A percentile compares a stretch with the other conserved stretches of the same genome.
These are phyloP conservation scores for Belgica antarctica DNA, from an alignment of 2,888 invertebrate species.

Conservation along the genomic window DNA sequence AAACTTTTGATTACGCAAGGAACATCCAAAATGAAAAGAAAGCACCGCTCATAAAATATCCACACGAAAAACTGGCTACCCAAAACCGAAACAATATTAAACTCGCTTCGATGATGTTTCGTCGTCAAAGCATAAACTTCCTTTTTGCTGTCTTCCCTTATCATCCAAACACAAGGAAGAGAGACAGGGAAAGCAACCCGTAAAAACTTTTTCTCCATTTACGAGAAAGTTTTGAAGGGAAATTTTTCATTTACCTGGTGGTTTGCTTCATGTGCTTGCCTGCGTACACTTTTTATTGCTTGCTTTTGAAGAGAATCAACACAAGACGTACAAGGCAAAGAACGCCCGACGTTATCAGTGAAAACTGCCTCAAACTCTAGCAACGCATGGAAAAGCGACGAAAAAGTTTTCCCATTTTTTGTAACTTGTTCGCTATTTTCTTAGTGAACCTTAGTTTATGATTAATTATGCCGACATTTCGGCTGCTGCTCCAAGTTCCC, in stretches of 20 bases:
- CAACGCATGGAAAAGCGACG: neutral
- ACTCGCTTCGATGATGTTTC: neutral
- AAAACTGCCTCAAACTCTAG: neutral
- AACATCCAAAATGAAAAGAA: too few species aligned
- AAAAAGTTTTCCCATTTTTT: neutral
- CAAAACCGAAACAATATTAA: neutral
- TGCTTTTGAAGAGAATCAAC: conserved; percentile 3
- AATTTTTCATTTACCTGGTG: neutral
- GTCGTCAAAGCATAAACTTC: neutral
- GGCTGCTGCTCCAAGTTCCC: neutral
- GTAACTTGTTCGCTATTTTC: neutral
- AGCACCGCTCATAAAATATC: too few species aligned
- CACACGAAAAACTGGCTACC: too few species aligned
- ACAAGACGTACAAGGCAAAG: neutral
- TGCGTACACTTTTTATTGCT: conserved; percentile 21
- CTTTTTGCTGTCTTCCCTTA: conserved; percentile 2
- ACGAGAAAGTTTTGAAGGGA: neutral
- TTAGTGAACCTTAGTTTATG: neutral
- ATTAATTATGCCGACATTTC: conserved; percentile 6
- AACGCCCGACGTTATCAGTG: neutral
- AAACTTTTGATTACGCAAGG: too few species aligned
- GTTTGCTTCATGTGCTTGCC: neutral
- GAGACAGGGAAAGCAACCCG: too few species aligned
- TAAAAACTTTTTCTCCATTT: neutral
- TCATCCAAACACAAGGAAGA: neutral